phyloP scores from a whole-genome alignment of 2,113 vertebrate genomes.

The Anhinga anhinga region DNA sequence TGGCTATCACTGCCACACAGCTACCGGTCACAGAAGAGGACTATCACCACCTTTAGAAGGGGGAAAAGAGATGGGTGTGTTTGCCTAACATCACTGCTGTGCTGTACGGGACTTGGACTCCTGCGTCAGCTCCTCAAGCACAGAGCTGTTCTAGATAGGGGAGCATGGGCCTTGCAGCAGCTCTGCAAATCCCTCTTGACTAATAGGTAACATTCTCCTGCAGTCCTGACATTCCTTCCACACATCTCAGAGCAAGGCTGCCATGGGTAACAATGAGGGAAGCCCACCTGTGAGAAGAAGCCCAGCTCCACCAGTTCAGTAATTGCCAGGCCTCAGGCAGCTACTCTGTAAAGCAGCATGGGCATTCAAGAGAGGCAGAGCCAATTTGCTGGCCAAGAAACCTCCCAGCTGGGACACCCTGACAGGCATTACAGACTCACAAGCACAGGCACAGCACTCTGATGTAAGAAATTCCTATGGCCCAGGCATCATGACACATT shows the following conservation, averaged over 20 bases:
- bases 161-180: not conserved
- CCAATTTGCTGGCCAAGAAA: not conserved
- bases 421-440: not conserved
- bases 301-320: not conserved
- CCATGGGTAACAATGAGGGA: accelerated
- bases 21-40: not conserved
- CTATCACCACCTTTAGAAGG: not conserved
- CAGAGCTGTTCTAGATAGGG: not conserved
- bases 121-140: not conserved
- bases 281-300: not conserved
- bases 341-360: not conserved
- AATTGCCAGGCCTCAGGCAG: not conserved
- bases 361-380: not conserved
- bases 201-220: not conserved
- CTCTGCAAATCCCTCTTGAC: not conserved
- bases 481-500: not conserved
- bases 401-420: not conserved
- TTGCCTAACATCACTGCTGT: not conserved
- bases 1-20: not conserved
- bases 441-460: not conserved
- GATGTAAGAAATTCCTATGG: not conserved
- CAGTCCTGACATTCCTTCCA: not conserved
- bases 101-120: accelerated
- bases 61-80: not conserved
- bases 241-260: not conserved